Base-by-base conservation (phyloP, 1,140 invertebrate genomes). In the Aphis craccivora region DNA sequence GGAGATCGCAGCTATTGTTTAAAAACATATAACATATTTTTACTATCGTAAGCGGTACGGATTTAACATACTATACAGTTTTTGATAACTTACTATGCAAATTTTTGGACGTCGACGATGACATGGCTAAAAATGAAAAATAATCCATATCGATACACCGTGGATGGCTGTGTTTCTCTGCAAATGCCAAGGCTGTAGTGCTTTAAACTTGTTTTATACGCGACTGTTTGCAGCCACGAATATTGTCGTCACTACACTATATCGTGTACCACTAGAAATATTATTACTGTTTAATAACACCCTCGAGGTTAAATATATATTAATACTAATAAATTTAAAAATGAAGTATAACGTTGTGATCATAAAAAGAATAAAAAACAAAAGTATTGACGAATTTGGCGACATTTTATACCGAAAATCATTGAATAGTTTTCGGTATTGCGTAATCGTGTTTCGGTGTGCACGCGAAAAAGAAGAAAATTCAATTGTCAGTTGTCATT, bases 101-200 rank as follows among this genome's bases (percentile, higher is more conserved):
- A 87, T 87, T 87, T 87, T 87, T 30, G 30, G 30, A 87, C 43
- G 43, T 87, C 2, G 9, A 25, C 22, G 4, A 22, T 0, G 23
- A 86, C 23, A 18, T 48, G 40, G 43, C 40, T 14, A n/a, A 40
- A 40, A 84, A 43, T 30, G 2, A 43, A n/a, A 30, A n/a, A n/a
- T 87, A 48, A 48, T 8, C 30, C 14, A 51, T 22, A n/a, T 76
- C n/a, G 30, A n/a, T 76, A 76, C 60, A 6, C 0, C n/a, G 9
- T 23, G 9, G 35, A 40, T 23, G 83, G 23, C n/a, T 23, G 2
- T 37, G 30, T 51, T 48, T 87, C 25, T 91, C 20, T 18, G 53
- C 53, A 91, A 81, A 91, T 91, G 40, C 90, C 90, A 91, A 91
- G 90, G 90, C 40, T 91, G 89, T 37, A 30, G 18, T 43, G 55